A percentile compares a stretch with the other conserved stretches of the same genome.
Conservation (phyloP, 2,113 vertebrate genomes). For the Toxotes chatareus region DNA sequence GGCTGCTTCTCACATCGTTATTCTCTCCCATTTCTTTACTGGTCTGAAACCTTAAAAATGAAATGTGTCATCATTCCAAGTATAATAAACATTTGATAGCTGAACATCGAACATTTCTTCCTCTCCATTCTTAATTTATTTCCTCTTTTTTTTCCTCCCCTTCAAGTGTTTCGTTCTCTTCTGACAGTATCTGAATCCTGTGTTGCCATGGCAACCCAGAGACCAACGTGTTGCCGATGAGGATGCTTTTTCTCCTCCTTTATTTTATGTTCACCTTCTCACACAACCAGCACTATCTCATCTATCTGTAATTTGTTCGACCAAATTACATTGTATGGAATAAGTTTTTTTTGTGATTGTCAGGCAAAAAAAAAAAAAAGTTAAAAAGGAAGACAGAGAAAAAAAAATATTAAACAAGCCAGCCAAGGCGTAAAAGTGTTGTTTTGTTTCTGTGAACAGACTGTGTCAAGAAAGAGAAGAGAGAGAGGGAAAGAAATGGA, state of each 20-base stretch:
- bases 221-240: slow-evolving; percentile 15
- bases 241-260: background rate
- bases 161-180: slow-evolving; percentile 36
- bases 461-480: slow-evolving; percentile 37
- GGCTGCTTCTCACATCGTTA: background rate
- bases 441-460: slow-evolving; percentile 48
- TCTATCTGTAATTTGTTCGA: slow-evolving; percentile 41
- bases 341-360: background rate
- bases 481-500: slow-evolving; percentile 27
- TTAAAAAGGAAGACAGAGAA: slow-evolving; percentile 1
- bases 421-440: slow-evolving; percentile 24
- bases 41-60: background rate
- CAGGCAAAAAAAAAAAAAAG: background rate
- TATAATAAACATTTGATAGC: slow-evolving; percentile 3
- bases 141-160: background rate
- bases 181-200: slow-evolving; percentile 37
- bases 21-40: background rate
- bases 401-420: slow-evolving; percentile 19
- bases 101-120: background rate
- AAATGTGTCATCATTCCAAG: background rate
- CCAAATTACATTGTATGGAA: slow-evolving; percentile 22
- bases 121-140: slow-evolving; percentile 1
- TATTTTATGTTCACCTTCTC: slow-evolving; percentile 16
- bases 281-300: background rate
- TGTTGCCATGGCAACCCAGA: slow-evolving; percentile 72